These are phyloP conservation scores for Rutpela maculata DNA, from an alignment of 2,888 invertebrate genomes.

Conservation along the genomic window DNA sequence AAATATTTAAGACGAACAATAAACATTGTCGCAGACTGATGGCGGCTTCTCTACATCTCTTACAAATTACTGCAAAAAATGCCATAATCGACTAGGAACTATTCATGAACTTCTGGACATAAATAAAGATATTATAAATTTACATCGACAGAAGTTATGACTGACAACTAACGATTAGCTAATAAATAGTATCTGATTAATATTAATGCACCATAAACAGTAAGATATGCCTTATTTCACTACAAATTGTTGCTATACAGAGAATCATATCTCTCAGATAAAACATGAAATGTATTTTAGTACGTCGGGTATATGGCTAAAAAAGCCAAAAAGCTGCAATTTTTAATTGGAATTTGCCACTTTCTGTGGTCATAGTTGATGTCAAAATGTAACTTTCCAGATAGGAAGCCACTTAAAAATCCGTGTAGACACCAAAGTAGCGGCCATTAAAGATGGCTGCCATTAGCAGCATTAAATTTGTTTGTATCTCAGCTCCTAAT, in stretches of 20 bases:
- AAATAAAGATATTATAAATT: constrained; percentile 9
- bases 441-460: too few relatives aligned
- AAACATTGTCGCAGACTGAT: constrained; percentile 62
- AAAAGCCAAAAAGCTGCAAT: too few relatives aligned
- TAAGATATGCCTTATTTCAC: neutral
- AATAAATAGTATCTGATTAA: neutral
- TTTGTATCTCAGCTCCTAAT: too few relatives aligned
- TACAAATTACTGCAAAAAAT: constrained; percentile 39
- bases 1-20: constrained; percentile 73
- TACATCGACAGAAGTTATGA: constrained; percentile 16
- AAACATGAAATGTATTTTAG: too few relatives aligned
- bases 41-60: constrained; percentile 27
- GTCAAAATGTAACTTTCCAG: too few relatives aligned
- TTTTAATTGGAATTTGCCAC: too few relatives aligned
- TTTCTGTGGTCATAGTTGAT: too few relatives aligned
- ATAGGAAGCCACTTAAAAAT: too few relatives aligned
- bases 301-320: too few relatives aligned
- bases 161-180: constrained; percentile 13
- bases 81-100: constrained; percentile 10
- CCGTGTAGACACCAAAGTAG: too few relatives aligned
- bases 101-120: constrained; percentile 13
- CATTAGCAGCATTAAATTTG: too few relatives aligned
- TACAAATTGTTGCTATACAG: neutral
- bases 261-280: neutral
- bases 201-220: neutral